Conservation (phyloP, 2,888 invertebrate species). For the Helobdella robusta region DNA sequence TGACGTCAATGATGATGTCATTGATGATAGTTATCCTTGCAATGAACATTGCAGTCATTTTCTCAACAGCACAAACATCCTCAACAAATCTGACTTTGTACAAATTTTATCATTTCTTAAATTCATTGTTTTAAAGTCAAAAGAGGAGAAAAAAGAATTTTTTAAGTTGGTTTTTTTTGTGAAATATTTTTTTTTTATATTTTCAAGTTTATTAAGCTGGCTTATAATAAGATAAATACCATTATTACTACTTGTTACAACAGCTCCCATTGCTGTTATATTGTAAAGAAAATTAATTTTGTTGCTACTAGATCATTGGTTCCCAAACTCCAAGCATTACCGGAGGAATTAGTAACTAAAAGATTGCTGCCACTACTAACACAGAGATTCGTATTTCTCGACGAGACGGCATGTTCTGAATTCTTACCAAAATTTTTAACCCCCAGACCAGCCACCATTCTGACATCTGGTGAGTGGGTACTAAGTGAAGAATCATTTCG, state of each 20-base stretch:
- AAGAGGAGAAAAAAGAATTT: constrained; percentile 67
- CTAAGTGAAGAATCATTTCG: too few relatives aligned
- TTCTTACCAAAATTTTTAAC: constrained; percentile 62
- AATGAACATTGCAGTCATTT: too few relatives aligned
- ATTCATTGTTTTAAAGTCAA: constrained; percentile 69
- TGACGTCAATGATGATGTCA: too few relatives aligned
- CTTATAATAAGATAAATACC: too few relatives aligned
- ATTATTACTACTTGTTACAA: too few relatives aligned
- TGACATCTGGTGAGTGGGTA: constrained; percentile 43
- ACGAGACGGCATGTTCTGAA: constrained; percentile 66
- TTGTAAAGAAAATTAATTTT: too few relatives aligned
- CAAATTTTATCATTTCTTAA: constrained; percentile 70
- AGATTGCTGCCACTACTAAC: background rate
- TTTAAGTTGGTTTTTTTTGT: constrained; percentile 61
- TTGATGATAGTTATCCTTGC: too few relatives aligned
- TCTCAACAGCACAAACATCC: too few relatives aligned
- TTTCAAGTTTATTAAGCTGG: too few relatives aligned
- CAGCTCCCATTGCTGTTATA: too few relatives aligned
- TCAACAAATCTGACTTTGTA: constrained; percentile 69
- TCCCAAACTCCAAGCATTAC: background rate
- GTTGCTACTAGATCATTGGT: too few relatives aligned
- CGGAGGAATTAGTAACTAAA: background rate
- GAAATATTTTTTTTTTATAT: too few relatives aligned
- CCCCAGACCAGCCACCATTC: constrained; percentile 8
- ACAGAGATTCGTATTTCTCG: constrained; percentile 65